Conservation (phyloP, 2,113 vertebrate species). For the Podiceps cristatus region DNA sequence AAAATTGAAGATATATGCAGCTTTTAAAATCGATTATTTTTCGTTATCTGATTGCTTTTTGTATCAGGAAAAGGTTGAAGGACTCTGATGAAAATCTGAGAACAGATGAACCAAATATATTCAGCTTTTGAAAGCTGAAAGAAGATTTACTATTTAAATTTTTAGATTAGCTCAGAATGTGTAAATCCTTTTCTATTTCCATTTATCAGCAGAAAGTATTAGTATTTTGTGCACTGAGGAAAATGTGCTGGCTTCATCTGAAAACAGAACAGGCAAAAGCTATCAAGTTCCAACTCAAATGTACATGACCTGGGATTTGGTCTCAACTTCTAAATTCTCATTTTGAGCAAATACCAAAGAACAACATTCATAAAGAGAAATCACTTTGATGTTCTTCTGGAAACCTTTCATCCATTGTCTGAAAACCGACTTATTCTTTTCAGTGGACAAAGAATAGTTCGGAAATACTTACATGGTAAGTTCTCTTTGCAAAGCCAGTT, state of each 20-base stretch:
- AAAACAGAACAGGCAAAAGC: neutral
- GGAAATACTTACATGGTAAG: neutral
- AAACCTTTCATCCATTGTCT: neutral
- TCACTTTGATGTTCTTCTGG: neutral
- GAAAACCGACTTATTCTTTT: neutral
- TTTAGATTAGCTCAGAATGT: neutral
- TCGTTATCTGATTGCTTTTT: neutral
- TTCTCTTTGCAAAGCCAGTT: neutral
- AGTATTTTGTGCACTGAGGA: neutral
- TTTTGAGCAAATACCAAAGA: neutral
- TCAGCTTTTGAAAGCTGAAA: neutral
- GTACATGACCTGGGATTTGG: neutral
- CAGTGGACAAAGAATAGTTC: neutral
- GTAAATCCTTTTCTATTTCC: neutral
- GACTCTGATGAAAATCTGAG: neutral
- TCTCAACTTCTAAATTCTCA: neutral
- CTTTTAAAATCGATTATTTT: neutral
- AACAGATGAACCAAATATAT: neutral
- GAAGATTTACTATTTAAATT: neutral
- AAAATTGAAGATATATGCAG: neutral
- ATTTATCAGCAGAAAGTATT: neutral
- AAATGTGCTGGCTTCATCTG: neutral
- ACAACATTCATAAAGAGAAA: neutral
- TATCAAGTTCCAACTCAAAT: neutral
- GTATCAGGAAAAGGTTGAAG: neutral